Base-by-base conservation (phyloP, 2,888 invertebrate species). In the Calameuta pallipes region DNA sequence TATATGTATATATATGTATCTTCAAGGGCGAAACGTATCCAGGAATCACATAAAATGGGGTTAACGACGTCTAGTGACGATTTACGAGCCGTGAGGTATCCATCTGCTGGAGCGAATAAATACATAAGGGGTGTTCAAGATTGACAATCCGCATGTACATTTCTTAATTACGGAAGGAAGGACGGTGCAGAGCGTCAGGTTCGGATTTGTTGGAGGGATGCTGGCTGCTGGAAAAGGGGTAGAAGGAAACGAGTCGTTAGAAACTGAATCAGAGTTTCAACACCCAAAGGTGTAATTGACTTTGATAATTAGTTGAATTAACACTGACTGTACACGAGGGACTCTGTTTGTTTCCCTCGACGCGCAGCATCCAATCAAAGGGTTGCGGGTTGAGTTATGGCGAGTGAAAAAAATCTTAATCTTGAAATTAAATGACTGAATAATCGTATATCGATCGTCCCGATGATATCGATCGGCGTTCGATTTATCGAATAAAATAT, bases 221-320 rank as follows among this genome's bases (percentile, higher is more conserved):
- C 23, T 23, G 56, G 56, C 23, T 56, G 56, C 56, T 9, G 9
- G 56, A 56, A 23, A 15, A 56, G 56, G 56, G 56, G 23, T 56
- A 2, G 56, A 56, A 56, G 23, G 56, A 56, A 56, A 56, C 6
- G 23, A 56, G 23, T 56, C 56, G 6, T 9, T 56, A 30, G 69
- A 76, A 56, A 76, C 78, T 70, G 76, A 78, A 76, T 78, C 68
- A 68, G 75, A 78, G 73, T 76, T 36, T 56, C 73, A 37, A 76
- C 73, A 73, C 78, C 73, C 73, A 76, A 73, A 73, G 76, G 78
- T 76, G 73, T 76, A 78, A 78, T 78, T 78, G 78, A 73, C 75
- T 78, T 73, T 73, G 78, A 76, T 78, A 76, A 78, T 78, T 78
- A 76, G 76, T 76, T 78, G 71, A 78, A 78, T 78, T 76, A 76